These are phyloP conservation scores for Zygaena filipendulae DNA, from an alignment of 2,888 invertebrate genomes.

Conservation along the genomic window DNA sequence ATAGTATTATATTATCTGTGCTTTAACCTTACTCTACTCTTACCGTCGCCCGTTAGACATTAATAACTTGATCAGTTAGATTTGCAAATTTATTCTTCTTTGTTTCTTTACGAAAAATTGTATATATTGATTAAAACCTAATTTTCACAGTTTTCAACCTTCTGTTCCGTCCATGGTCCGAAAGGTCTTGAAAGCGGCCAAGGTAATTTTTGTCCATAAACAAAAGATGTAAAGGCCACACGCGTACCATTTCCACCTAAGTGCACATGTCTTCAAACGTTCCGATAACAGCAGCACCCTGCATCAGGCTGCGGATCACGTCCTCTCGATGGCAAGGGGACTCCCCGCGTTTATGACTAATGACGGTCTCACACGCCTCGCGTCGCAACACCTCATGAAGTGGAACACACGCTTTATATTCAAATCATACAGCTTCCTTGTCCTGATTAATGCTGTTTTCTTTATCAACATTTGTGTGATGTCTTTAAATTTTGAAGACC, in stretches of 20 bases:
- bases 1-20: too few species aligned
- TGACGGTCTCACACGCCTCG: conserved; percentile 56
- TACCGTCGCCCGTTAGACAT: too few species aligned
- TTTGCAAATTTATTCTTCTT: too few species aligned
- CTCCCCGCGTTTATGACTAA: conserved; percentile 56
- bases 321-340: conserved; percentile 16
- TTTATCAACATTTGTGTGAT: conserved; percentile 48
- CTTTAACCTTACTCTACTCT: too few species aligned
- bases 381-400: conserved; percentile 27
- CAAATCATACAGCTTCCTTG: conserved; percentile 61
- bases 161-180: too few species aligned
- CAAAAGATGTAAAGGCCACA: too few species aligned
- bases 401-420: conserved; percentile 47
- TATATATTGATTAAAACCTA: too few species aligned
- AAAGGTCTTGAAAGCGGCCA: too few species aligned
- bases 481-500: conserved; percentile 34
- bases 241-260: conserved; percentile 25
- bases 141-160: too few species aligned
- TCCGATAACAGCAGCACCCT: conserved; percentile 27
- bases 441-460: conserved; percentile 63
- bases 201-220: too few species aligned
- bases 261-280: conserved; percentile 30
- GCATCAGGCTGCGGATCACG: conserved; percentile 45
- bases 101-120: too few species aligned
- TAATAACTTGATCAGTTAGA: too few species aligned